These are phyloP conservation scores for Plodia interpunctella DNA, from an alignment of 1,140 invertebrate species.

Conservation along the genomic window DNA sequence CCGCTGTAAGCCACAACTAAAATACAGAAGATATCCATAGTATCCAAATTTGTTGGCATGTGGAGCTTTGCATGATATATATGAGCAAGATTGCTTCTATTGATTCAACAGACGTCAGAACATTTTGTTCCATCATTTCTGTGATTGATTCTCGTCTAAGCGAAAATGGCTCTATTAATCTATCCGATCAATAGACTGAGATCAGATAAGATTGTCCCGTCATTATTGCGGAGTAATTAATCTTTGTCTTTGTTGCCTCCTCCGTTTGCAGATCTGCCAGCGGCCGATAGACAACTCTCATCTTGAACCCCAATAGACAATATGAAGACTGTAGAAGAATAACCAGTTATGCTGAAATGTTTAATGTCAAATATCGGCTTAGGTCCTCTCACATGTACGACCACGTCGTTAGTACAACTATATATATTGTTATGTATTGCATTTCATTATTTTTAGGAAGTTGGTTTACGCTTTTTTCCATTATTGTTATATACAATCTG, in stretches of 20 bases:
- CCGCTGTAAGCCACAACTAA: too few species aligned
- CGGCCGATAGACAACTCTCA: constrained; percentile 27
- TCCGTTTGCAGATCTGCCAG: constrained; percentile 39
- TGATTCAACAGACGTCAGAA: too few species aligned
- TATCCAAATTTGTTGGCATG: too few species aligned
- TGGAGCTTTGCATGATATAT: too few species aligned
- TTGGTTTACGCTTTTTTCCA: too few species aligned
- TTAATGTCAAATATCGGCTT: not conserved
- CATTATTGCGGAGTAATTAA: constrained; percentile 55
- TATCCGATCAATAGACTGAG: constrained; percentile 36
- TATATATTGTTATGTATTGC: too few species aligned
- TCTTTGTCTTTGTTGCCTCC: constrained; percentile 46
- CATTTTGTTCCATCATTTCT: too few species aligned
- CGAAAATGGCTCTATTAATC: constrained; percentile 36
- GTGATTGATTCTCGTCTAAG: not conserved
- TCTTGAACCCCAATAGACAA: constrained; percentile 20
- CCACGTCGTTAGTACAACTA: too few species aligned
- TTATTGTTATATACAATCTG: not conserved
- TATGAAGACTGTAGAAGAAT: not conserved
- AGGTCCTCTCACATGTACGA: too few species aligned
- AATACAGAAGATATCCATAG: too few species aligned
- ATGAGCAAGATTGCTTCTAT: too few species aligned
- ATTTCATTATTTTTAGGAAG: too few species aligned
- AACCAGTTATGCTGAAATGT: not conserved
- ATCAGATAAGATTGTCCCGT: constrained; percentile 48